Evolutionary conservation across 2,797 vertebrate species (phyloP).

Genomic region (Megalops cyprinoides): DNA sequence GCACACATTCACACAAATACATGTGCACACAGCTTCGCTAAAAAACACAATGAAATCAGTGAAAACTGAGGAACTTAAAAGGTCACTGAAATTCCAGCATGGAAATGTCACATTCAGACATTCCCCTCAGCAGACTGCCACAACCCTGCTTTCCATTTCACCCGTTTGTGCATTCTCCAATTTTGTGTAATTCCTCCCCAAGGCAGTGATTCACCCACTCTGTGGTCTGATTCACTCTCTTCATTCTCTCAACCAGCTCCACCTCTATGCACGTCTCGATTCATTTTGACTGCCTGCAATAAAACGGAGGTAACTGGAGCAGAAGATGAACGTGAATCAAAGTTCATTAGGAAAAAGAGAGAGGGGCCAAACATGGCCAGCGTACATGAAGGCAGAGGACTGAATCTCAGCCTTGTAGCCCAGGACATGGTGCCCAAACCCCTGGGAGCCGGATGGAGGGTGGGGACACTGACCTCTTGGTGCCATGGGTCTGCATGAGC

Average conservation of each 20-base stretch:
- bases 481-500: slow-evolving; percentile 76
- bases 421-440: neutral
- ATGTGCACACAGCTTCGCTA: too few species aligned
- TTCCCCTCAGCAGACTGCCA: too few species aligned
- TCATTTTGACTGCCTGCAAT: neutral
- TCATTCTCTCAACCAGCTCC: too few species aligned
- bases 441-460: neutral
- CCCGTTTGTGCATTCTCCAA: too few species aligned
- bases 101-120: too few species aligned
- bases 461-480: slow-evolving; percentile 72
- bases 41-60: too few species aligned
- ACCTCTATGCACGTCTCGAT: neutral
- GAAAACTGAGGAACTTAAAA: too few species aligned
- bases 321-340: neutral
- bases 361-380: neutral
- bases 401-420: neutral
- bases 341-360: slow-evolving; percentile 1
- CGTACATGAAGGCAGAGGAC: neutral
- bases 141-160: too few species aligned
- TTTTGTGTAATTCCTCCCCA: too few species aligned
- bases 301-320: neutral
- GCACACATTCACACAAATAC: neutral
- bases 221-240: too few species aligned
- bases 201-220: too few species aligned
- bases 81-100: too few species aligned